Evolutionary conservation across 2,113 vertebrate genomes (phyloP).

Genomic region (Turnix velox): DNA sequence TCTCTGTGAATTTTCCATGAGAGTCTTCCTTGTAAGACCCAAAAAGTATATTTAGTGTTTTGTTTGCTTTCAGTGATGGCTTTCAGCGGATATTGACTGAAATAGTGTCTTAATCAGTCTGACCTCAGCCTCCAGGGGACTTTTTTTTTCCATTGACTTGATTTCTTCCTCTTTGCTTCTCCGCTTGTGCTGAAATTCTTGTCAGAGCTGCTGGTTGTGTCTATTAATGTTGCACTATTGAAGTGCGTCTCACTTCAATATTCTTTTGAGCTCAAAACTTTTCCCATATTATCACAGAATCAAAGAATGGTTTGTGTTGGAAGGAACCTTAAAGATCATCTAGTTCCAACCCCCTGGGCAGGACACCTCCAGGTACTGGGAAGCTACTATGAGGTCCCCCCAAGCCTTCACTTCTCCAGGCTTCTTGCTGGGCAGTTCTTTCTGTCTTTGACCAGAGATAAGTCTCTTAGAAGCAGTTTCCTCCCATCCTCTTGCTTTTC

Average conservation of each 20-base stretch:
- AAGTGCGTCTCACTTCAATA: neutral
- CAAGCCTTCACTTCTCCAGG: too few species aligned
- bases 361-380: too few species aligned
- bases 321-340: too few species aligned
- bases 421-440: neutral
- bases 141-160: constrained; percentile 24
- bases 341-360: too few species aligned
- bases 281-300: too few species aligned
- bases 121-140: constrained; percentile 20
- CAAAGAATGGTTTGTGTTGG: too few species aligned
- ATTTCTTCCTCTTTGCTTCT: neutral
- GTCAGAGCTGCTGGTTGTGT: neutral
- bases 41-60: constrained; percentile 32
- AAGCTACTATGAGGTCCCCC: too few species aligned
- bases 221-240: neutral
- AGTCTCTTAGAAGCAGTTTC: neutral
- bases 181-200: constrained; percentile 25
- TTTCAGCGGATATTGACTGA: constrained; percentile 33
- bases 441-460: neutral
- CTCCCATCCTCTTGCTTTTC: neutral
- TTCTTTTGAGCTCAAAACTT: neutral
- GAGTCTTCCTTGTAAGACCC: constrained; percentile 14
- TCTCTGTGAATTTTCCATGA: constrained; percentile 37
- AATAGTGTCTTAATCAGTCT: constrained; percentile 26
- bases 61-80: constrained; percentile 36